Conservation (phyloP, 2,888 invertebrate genomes). For the Euclidia mi region DNA sequence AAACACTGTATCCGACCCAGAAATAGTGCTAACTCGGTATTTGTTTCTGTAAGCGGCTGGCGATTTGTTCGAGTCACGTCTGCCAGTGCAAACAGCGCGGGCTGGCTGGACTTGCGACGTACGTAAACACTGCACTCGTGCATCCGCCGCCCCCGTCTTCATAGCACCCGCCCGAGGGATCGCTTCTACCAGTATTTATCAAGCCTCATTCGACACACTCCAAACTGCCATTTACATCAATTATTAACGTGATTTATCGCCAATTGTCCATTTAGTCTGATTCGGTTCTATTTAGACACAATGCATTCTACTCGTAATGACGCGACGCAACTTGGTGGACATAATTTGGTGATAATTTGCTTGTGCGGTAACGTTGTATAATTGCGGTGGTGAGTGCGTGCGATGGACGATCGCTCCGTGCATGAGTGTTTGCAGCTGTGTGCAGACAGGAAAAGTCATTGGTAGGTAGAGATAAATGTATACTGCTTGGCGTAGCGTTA, state of each 20-base stretch:
- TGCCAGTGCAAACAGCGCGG: slow-evolving; percentile 56
- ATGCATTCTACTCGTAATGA: slow-evolving; percentile 19
- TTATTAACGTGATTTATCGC: slow-evolving; percentile 19
- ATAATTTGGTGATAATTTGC: slow-evolving; percentile 18
- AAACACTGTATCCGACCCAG: slow-evolving; percentile 78
- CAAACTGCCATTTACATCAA: slow-evolving; percentile 31
- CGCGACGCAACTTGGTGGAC: slow-evolving; percentile 13
- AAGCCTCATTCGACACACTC: slow-evolving; percentile 27
- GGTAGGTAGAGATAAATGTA: slow-evolving; percentile 78
- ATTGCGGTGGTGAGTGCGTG: slow-evolving; percentile 6
- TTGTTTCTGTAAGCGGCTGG: slow-evolving; percentile 68
- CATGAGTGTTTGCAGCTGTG: slow-evolving; percentile 65
- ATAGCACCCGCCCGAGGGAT: slow-evolving; percentile 26
- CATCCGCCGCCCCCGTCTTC: slow-evolving; percentile 36
- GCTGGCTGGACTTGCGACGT: slow-evolving; percentile 55
- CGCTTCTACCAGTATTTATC: slow-evolving; percentile 21
- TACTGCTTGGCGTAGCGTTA: slow-evolving; percentile 72
- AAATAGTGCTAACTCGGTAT: slow-evolving; percentile 73
- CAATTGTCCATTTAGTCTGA: slow-evolving; percentile 20
- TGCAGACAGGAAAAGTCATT: slow-evolving; percentile 76
- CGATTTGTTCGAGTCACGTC: slow-evolving; percentile 63
- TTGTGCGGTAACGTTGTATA: no score
- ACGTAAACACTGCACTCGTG: slow-evolving; percentile 60
- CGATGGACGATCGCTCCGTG: slow-evolving; percentile 28
- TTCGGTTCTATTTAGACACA: slow-evolving; percentile 19